Percentiles rank a stretch among this genome's conserved stretches.
phyloP scores from a whole-genome alignment of 2,113 vertebrate genomes.

The Dryoscopus gambensis region DNA sequence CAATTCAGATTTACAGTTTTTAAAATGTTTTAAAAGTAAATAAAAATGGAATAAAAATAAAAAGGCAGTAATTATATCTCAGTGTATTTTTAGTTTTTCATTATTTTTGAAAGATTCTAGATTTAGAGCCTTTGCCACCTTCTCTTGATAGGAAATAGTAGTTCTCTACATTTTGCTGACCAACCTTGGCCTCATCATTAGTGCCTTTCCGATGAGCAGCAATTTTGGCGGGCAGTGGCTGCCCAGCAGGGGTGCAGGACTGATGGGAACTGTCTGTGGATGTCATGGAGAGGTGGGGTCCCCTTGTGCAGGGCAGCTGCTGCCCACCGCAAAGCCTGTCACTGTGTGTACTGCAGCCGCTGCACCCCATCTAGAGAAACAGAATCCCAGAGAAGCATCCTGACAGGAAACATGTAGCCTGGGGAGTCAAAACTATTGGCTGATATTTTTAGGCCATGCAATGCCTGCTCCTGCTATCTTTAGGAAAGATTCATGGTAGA shows the following conservation, averaged over 20 bases:
- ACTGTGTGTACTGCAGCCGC: neutral
- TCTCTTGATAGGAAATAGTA: neutral
- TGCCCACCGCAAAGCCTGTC: neutral
- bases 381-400: neutral
- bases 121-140: neutral
- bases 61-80: neutral
- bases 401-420: neutral
- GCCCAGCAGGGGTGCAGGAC: neutral
- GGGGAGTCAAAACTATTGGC: neutral
- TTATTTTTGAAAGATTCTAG: neutral
- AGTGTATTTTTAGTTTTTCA: neutral
- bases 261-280: fast-evolving
- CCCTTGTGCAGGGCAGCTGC: neutral
- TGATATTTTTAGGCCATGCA: neutral
- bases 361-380: neutral
- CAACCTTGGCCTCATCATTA: neutral
- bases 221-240: neutral
- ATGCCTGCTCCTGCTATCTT: neutral
- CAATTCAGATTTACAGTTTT: neutral
- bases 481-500: neutral
- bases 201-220: fast-evolving
- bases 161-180: neutral
- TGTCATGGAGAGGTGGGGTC: fast-evolving
- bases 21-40: neutral
- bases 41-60: neutral